These are phyloP conservation scores for Melangyna quadrimaculata DNA, from an alignment of 2,888 invertebrate genomes.

Conservation along the genomic window DNA sequence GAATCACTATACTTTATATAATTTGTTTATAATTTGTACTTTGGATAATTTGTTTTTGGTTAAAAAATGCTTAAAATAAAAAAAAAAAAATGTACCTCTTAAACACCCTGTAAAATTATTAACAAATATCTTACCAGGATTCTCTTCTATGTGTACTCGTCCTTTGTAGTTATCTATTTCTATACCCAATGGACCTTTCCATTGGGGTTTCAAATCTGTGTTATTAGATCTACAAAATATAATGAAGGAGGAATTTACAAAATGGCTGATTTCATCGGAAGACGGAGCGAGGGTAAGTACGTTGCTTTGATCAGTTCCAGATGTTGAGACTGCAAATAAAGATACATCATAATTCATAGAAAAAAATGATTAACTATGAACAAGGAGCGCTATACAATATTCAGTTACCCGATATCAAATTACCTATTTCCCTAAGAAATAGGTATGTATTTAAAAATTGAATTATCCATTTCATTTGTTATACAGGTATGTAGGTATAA, in stretches of 20 bases:
- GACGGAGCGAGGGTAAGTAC: slow-evolving; percentile 78
- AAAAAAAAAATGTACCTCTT: not conserved
- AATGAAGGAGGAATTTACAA: slow-evolving; percentile 81
- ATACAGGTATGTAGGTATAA: no score
- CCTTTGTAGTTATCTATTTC: slow-evolving; percentile 79
- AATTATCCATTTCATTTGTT: no score
- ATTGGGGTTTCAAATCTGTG: slow-evolving; percentile 77
- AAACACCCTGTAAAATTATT: not conserved
- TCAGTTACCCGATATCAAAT: no score
- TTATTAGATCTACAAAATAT: slow-evolving; percentile 78
- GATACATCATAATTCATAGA: not conserved
- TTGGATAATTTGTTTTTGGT: no score
- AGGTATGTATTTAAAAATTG: no score
- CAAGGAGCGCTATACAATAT: no score
- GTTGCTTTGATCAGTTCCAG: slow-evolving; percentile 70
- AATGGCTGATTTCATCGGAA: slow-evolving; percentile 79
- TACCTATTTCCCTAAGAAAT: no score
- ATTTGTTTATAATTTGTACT: no score
- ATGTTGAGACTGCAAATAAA: slow-evolving; percentile 38
- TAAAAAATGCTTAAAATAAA: not conserved
- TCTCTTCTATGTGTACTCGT: slow-evolving; percentile 81
- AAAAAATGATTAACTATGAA: no score
- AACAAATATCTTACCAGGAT: slow-evolving; percentile 75
- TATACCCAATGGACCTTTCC: slow-evolving; percentile 79
- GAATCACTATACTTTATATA: no score